A percentile compares a stretch with the other conserved stretches of the same genome.
These are phyloP conservation scores for Hydrophis major DNA, from an alignment of 2,797 vertebrate species.

Conservation along the genomic window DNA sequence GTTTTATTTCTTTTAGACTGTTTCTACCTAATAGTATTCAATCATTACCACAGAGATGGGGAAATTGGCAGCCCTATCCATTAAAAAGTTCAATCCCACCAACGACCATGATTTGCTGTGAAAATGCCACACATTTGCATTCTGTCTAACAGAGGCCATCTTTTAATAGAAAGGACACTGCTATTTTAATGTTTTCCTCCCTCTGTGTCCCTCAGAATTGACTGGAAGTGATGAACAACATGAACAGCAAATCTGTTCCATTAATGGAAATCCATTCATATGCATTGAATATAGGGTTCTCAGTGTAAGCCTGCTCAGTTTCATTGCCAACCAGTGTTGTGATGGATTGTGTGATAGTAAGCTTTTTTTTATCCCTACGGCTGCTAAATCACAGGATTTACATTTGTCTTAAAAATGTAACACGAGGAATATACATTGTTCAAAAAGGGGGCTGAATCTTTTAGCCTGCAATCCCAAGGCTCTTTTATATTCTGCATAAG, in stretches of 20 bases:
- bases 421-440: not conserved
- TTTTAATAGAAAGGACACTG: not conserved
- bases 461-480: not conserved
- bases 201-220: not conserved
- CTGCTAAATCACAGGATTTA: not conserved
- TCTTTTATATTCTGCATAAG: not conserved
- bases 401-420: not conserved
- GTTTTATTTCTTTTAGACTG: not conserved
- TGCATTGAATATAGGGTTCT: not conserved
- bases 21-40: not conserved
- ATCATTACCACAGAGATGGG: not conserved
- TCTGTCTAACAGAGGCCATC: not conserved
- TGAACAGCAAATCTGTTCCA: not conserved
- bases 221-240: not conserved
- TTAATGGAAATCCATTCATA: not conserved
- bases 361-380: not conserved
- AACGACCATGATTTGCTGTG: not conserved
- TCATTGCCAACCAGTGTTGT: not conserved
- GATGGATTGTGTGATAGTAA: not conserved
- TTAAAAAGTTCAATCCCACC: not conserved
- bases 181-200: not conserved
- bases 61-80: not conserved
- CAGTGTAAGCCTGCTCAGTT: not conserved
- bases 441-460: not conserved
- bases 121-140: not conserved